Conservation (phyloP, 2,888 invertebrate genomes). For the Augochlorella aurata region DNA sequence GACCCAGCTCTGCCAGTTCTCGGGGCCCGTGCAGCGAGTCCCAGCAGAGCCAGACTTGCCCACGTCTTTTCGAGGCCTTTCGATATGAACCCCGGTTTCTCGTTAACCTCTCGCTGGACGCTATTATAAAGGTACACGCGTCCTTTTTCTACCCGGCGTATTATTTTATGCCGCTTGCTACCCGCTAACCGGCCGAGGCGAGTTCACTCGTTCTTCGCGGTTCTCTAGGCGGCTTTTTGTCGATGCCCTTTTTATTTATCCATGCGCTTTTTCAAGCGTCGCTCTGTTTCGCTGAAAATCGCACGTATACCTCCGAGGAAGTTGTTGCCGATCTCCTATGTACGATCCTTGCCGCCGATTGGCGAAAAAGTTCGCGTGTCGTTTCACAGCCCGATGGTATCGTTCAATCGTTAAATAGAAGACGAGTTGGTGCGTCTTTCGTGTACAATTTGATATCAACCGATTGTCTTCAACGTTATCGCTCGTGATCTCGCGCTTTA, state of each 20-base stretch:
- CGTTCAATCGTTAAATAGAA: too few relatives aligned
- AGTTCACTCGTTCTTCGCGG: neutral
- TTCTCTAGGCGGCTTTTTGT: neutral
- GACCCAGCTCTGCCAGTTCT: neutral
- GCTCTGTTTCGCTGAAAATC: too few relatives aligned
- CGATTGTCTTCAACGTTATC: too few relatives aligned
- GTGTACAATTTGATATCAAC: too few relatives aligned
- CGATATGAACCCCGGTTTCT: conserved; percentile 23
- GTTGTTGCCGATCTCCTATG: too few relatives aligned
- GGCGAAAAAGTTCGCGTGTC: too few relatives aligned
- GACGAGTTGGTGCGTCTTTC: neutral
- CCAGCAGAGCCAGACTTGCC: conserved; percentile 15
- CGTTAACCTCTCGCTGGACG: conserved; percentile 1
- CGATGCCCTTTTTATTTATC: neutral
- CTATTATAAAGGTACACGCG: neutral
- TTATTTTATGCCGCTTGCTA: neutral
- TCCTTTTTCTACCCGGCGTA: neutral
- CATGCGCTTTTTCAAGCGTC: neutral
- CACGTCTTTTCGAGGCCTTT: conserved; percentile 16
- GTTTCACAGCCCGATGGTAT: too few relatives aligned
- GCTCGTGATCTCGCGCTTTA: too few relatives aligned
- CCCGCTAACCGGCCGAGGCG: neutral
- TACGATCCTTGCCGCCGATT: too few relatives aligned
- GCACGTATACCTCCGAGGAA: too few relatives aligned
- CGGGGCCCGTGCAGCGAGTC: conserved; percentile 36